Base-by-base conservation (phyloP, 35 echinoderm and acorn worm genomes). In the Lytechinus pictus region DNA sequence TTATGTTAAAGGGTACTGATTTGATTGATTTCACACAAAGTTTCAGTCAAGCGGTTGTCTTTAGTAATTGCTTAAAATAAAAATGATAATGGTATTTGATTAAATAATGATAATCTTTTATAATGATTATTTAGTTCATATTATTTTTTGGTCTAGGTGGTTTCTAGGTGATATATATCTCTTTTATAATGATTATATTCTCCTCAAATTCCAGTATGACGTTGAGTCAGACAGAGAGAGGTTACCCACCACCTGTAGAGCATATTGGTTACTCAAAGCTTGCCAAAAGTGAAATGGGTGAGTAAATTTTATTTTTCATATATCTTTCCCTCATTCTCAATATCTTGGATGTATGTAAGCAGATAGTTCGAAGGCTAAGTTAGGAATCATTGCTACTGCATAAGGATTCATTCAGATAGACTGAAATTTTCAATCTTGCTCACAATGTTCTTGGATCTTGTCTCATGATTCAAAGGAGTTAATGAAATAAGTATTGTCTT, bases 231-330 rank as follows among this genome's bases (percentile, higher is more conserved):
- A 98, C 98, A 54, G 98, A 99, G 94, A 95, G 98, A 24, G 98
- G 98, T 5, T 99, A 99, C 60, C 97, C 98, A 52, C 98, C 98
- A 44, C 96, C 98, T 8, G 86, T 98, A 28, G 98, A 99, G 86
- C 95, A 98, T 72, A 95, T 99, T 58, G 95, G 97, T 27, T 94
- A 99, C 61, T 97, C 98, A 51, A 61, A 71, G 2, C 54, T 94
- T 5, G 56, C 98, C 55, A 95, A 97, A 55, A 89, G 94, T 86
- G 98, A 99, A 94, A 99, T 98, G 95, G 98, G 98, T 98, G 21
- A 95, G 98, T 96, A 57, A 57, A 57, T 57, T 57, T 9, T 57
- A 9, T 11, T 57, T 9, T 57, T 57, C 55, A 44, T 57, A 44
- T 57, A 0, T 57, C 11, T 57, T 71, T 4, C 24, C 61, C 14